phyloP scores from a whole-genome alignment of 92 coral and sea anemone genomes.

The Nematostella vectensis region DNA sequence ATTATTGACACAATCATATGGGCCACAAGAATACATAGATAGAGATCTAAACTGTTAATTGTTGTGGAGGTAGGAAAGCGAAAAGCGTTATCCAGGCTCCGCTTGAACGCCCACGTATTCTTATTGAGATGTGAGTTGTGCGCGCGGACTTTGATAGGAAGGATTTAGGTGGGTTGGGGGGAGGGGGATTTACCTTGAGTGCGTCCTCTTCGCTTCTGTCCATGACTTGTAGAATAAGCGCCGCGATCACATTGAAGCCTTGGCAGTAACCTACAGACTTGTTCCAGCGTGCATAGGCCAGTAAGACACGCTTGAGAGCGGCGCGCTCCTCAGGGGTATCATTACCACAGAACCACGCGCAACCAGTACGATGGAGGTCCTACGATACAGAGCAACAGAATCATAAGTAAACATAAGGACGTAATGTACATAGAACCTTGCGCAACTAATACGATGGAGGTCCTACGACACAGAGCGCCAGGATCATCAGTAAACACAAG shows the following conservation, averaged over 20 bases:
- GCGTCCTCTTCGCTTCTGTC: slow-evolving; percentile 96
- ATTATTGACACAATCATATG: too few relatives aligned
- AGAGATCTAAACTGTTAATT: too few relatives aligned
- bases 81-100: too few relatives aligned
- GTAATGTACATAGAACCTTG: slow-evolving; percentile 95
- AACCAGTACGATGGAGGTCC: slow-evolving; percentile 99
- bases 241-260: slow-evolving; percentile 97
- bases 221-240: slow-evolving; percentile 94
- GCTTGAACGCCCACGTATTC: too few relatives aligned
- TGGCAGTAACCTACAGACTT: slow-evolving; percentile 96
- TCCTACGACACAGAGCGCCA: slow-evolving; percentile 60
- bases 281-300: slow-evolving; percentile 97
- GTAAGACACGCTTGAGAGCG: slow-evolving; percentile 77
- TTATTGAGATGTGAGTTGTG: too few relatives aligned
- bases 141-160: too few relatives aligned
- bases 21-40: too few relatives aligned
- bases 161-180: too few relatives aligned
- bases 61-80: too few relatives aligned
- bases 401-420: slow-evolving; percentile 32
- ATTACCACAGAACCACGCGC: slow-evolving; percentile 96
- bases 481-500: slow-evolving; percentile 20
- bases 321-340: slow-evolving; percentile 99
- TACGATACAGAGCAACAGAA: too few relatives aligned
- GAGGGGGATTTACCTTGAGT: slow-evolving; percentile 53
- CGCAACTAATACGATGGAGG: slow-evolving; percentile 96